phyloP scores from a whole-genome alignment of 2,888 invertebrate species.

The Cheiracanthium punctorium region DNA sequence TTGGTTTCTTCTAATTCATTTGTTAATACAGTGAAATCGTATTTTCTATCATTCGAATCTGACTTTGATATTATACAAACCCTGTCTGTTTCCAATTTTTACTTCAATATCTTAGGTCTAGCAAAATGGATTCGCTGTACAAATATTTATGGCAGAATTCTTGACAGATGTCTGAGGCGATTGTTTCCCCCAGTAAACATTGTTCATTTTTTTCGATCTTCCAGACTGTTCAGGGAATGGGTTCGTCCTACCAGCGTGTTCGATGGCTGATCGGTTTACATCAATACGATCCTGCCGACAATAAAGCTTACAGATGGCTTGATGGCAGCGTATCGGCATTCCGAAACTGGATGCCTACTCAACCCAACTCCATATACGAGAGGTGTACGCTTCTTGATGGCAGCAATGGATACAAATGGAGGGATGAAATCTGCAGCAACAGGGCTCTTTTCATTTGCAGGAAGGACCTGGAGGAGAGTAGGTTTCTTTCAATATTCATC shows the following conservation, averaged over 20 bases:
- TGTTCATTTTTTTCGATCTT: background rate
- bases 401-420: slow-evolving; percentile 67
- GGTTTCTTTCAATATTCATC: too few species aligned
- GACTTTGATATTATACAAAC: too few species aligned
- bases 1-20: too few species aligned
- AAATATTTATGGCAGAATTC: too few species aligned
- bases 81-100: too few species aligned
- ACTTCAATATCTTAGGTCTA: too few species aligned
- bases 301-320: slow-evolving; percentile 63
- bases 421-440: slow-evolving; percentile 66
- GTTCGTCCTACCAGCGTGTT: slow-evolving; percentile 47
- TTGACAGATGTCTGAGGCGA: too few species aligned
- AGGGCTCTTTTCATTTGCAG: slow-evolving; percentile 63
- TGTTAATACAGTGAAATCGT: too few species aligned
- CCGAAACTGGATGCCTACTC: slow-evolving; percentile 68
- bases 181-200: background rate
- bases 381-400: slow-evolving; percentile 64
- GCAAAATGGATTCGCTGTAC: too few species aligned
- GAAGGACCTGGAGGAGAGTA: slow-evolving; percentile 61
- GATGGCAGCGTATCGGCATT: slow-evolving; percentile 67
- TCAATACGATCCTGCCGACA: slow-evolving; percentile 55
- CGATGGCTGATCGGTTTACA: slow-evolving; percentile 65
- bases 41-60: too few species aligned
- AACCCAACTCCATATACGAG: slow-evolving; percentile 68
- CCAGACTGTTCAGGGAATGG: slow-evolving; percentile 67